A percentile compares a stretch with the other conserved stretches of the same genome.
Evolutionary conservation across 2,797 vertebrate genomes (phyloP).

Genomic region (Phoxinus dragarum): DNA sequence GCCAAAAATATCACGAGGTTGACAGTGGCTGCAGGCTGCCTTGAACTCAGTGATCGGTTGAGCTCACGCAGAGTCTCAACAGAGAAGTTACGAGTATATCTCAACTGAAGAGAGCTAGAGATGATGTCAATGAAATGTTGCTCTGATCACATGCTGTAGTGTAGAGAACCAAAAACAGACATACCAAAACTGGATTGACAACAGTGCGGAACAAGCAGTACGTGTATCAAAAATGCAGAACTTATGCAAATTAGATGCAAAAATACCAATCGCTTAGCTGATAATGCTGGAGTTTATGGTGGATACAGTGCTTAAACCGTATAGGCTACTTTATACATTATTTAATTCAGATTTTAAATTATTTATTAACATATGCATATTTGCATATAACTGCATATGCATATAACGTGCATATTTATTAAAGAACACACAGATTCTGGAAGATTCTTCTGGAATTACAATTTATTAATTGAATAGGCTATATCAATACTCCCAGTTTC

Average conservation of each 20-base stretch:
- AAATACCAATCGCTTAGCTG: neutral
- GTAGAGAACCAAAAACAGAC: neutral
- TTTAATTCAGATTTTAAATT: neutral
- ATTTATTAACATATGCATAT: too few relatives aligned
- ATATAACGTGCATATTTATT: too few relatives aligned
- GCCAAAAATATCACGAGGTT: slow-evolving; percentile 42
- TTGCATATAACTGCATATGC: too few relatives aligned
- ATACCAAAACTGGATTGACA: neutral
- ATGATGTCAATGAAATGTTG: neutral
- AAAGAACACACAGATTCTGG: neutral
- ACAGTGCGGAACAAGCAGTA: neutral
- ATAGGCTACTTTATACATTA: neutral
- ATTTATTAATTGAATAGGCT: neutral
- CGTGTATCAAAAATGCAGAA: neutral
- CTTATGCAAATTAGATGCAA: neutral
- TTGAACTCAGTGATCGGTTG: slow-evolving; percentile 13
- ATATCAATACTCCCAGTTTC: neutral
- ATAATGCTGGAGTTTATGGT: neutral
- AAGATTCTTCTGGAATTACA: neutral
- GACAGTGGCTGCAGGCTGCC: slow-evolving; percentile 13
- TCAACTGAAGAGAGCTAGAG: slow-evolving; percentile 13
- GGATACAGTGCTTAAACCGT: neutral
- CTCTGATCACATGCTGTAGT: neutral
- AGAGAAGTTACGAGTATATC: neutral
- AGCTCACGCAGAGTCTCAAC: slow-evolving; percentile 11